Percentiles rank a stretch among this genome's conserved stretches.
These are phyloP conservation scores for Eubucco bourcierii DNA, from an alignment of 2,113 vertebrate species.

Conservation along the genomic window DNA sequence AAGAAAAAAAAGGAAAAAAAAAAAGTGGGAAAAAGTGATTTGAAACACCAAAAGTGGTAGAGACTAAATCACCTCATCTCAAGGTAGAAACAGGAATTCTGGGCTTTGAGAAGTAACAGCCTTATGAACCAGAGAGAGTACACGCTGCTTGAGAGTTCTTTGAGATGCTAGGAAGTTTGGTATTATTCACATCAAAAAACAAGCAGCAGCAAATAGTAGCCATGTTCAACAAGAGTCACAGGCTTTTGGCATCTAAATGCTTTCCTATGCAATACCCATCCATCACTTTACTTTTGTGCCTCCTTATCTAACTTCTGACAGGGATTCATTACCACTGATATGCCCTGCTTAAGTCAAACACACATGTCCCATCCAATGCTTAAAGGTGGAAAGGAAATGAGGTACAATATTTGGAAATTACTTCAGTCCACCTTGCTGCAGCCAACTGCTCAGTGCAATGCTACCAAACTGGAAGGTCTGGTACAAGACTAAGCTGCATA, in stretches of 20 bases:
- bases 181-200: not conserved
- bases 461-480: not conserved
- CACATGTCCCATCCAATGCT: not conserved
- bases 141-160: not conserved
- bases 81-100: not conserved
- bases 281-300: not conserved
- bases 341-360: not conserved
- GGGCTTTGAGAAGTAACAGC: not conserved
- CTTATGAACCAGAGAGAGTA: not conserved
- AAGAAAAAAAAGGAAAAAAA: not conserved
- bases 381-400: not conserved
- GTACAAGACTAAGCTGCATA: fast-evolving
- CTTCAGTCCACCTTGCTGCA: not conserved
- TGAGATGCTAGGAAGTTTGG: not conserved
- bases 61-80: not conserved
- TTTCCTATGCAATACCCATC: not conserved
- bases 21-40: not conserved
- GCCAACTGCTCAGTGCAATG: not conserved
- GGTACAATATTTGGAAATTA: fast-evolving
- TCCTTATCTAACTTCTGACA: not conserved
- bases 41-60: not conserved
- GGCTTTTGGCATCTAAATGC: not conserved
- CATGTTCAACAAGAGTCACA: not conserved
- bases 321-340: not conserved
- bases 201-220: not conserved